A percentile compares a stretch with the other conserved stretches of the same genome.
Conservation (phyloP, 2,888 invertebrate genomes). For the Macaria notata region DNA sequence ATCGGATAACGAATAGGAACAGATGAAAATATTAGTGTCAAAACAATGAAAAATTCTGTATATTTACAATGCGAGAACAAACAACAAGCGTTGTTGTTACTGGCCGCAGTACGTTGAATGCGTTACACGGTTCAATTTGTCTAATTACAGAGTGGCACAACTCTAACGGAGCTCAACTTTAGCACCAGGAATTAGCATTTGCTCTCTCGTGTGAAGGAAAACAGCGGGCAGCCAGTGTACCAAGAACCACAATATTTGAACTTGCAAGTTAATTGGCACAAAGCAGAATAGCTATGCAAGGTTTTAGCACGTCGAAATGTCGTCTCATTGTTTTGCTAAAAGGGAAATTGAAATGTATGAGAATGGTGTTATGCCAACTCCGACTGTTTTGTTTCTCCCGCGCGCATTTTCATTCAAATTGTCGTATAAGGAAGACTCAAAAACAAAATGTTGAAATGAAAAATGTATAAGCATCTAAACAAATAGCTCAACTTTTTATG, state of each 20-base stretch:
- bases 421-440: too few species aligned
- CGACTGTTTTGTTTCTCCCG: too few species aligned
- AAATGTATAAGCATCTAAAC: too few species aligned
- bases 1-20: constrained; percentile 14
- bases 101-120: constrained; percentile 21
- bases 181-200: constrained; percentile 14
- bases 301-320: constrained; percentile 1
- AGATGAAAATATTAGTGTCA: constrained; percentile 28
- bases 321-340: not conserved
- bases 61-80: constrained; percentile 18
- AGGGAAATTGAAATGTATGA: not conserved
- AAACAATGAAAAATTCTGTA: constrained; percentile 10
- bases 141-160: constrained; percentile 13
- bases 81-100: constrained; percentile 28
- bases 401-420: too few species aligned
- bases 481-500: too few species aligned
- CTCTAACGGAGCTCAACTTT: constrained; percentile 12
- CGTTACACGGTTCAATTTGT: constrained; percentile 22
- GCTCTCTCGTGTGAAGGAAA: constrained; percentile 13
- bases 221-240: constrained; percentile 13
- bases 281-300: constrained; percentile 3
- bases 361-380: too few species aligned
- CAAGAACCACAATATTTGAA: constrained; percentile 5
- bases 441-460: too few species aligned
- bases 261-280: constrained; percentile 8